phyloP scores from a whole-genome alignment of 2,797 vertebrate species.

The Lophotriccus pileatus region DNA sequence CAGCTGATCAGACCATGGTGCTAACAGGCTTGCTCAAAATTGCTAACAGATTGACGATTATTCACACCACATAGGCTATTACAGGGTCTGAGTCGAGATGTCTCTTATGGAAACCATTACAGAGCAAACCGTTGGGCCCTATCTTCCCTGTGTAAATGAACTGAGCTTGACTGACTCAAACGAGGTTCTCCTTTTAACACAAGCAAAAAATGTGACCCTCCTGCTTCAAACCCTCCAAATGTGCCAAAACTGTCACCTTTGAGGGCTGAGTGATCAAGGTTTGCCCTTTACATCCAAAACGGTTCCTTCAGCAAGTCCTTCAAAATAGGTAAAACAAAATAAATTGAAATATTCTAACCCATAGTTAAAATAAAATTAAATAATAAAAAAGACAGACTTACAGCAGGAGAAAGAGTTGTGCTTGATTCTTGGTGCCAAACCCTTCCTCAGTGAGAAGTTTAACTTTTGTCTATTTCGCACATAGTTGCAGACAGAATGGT shows the following conservation, averaged over 20 bases:
- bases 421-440: neutral
- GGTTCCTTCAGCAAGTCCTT: neutral
- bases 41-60: slow-evolving; percentile 3
- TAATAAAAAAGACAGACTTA: neutral
- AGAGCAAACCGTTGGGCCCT: neutral
- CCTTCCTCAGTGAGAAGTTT: neutral
- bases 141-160: neutral
- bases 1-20: neutral
- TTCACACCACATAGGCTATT: neutral
- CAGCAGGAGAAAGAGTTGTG: neutral
- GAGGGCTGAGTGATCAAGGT: neutral
- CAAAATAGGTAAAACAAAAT: neutral
- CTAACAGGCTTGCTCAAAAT: slow-evolving; percentile 21
- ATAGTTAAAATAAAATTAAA: neutral
- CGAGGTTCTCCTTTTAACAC: neutral
- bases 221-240: neutral
- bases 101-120: slow-evolving; percentile 43
- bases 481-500: accelerated
- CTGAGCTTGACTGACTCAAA: neutral
- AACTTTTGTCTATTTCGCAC: neutral
- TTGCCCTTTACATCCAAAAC: neutral
- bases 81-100: neutral
- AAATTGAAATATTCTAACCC: slow-evolving; percentile 1
- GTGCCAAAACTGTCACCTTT: slow-evolving; percentile 22
- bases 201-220: neutral